Conservation (phyloP, 2,113 vertebrate species). For the Thryonomys swinderianus region DNA sequence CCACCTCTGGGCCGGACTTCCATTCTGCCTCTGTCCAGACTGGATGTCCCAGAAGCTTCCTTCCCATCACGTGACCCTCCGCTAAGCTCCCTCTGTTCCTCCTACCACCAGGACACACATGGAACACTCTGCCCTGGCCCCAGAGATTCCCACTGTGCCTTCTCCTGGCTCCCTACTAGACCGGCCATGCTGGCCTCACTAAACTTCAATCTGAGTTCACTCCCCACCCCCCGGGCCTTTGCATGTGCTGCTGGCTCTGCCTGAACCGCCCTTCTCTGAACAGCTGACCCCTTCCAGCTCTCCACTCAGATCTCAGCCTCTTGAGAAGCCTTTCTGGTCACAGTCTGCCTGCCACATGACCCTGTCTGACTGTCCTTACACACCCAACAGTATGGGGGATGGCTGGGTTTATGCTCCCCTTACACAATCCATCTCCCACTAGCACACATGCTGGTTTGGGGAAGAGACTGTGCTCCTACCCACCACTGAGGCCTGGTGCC, state of each 20-base stretch:
- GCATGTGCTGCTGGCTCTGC: background rate
- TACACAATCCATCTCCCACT: accelerated
- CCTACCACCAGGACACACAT: background rate
- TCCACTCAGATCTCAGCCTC: background rate
- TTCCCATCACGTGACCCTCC: accelerated
- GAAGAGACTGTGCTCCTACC: background rate
- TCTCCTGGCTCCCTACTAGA: too few species aligned
- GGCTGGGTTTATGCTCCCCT: background rate
- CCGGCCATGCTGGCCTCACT: too few species aligned
- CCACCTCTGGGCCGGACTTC: background rate
- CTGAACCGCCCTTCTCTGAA: background rate
- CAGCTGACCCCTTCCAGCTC: background rate
- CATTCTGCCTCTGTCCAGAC: background rate
- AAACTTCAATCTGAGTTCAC: background rate
- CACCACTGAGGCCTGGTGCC: background rate
- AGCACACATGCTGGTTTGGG: background rate
- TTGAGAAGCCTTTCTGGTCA: background rate
- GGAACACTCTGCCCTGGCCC: too few species aligned
- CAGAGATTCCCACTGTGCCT: background rate
- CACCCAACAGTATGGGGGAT: too few species aligned
- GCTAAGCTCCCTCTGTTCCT: background rate
- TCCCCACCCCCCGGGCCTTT: background rate
- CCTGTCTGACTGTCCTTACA: accelerated
- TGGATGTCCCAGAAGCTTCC: background rate
- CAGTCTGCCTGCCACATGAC: background rate